A percentile compares a stretch with the other conserved stretches of the same genome.
Conservation (phyloP, 1,140 invertebrate genomes). For the Acromyrmex heyeri region DNA sequence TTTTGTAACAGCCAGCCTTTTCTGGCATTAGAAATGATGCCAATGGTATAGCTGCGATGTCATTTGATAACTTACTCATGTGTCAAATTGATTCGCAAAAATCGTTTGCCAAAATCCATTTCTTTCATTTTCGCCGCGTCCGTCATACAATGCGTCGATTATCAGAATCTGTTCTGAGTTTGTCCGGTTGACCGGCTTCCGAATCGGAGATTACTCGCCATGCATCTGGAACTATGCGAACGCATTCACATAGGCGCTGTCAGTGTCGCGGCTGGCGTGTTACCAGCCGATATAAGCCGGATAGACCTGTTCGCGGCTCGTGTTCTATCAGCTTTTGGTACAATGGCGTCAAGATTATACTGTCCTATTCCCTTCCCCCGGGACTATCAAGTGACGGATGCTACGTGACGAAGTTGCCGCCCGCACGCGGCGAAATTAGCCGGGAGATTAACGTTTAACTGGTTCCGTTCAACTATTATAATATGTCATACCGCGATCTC, state of each 20-base stretch:
- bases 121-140: conserved; percentile 30
- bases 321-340: conserved; percentile 55
- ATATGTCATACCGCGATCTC: conserved; percentile 19
- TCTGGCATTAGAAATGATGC: background rate
- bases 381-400: conserved; percentile 35
- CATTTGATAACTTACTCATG: background rate
- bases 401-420: conserved; percentile 40
- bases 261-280: conserved; percentile 32
- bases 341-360: conserved; percentile 55
- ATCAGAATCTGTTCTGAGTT: conserved; percentile 49
- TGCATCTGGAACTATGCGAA: conserved; percentile 60
- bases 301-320: conserved; percentile 30
- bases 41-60: background rate
- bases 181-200: conserved; percentile 31
- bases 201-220: conserved; percentile 67
- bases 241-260: conserved; percentile 1
- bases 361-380: background rate
- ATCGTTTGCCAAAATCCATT: conserved; percentile 2
- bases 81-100: conserved; percentile 34
- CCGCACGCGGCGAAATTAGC: conserved; percentile 34
- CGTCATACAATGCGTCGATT: conserved; percentile 16
- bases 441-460: conserved; percentile 37
- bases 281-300: conserved; percentile 66
- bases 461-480: conserved; percentile 21
- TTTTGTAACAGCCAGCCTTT: background rate